Evolutionary conservation across 2,888 invertebrate species (phyloP), one percentile per base, ranked within the genome.

Genomic region (Cyclophora albipunctata): DNA sequence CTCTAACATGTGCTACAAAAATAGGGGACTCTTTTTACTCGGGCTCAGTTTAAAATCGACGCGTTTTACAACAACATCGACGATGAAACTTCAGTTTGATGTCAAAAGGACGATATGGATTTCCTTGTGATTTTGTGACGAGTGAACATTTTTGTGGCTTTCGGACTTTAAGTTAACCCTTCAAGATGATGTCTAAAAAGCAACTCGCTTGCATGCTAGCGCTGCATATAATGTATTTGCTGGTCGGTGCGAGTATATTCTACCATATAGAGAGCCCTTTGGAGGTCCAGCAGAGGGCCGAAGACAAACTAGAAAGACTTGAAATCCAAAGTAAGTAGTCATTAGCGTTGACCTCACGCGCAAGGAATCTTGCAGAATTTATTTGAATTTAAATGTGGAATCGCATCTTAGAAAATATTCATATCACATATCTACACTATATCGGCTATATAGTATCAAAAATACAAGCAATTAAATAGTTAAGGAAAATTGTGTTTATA

Each of bases 231-330:
- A 91, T 92, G 53, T 95, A 95, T 73, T 83, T 95, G 60, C 84
- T 95, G 66, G 90, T 96, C 53, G 96, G 96, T 5, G 96, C 96
- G n/a, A 93, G 92, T 57, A 93, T 96, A 64, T 96, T 96, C 79
- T 94, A 95, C 83, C 92, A 93, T 70, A 93, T 96, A 64, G 96
- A 96, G 84, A 92, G 93, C 67, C 91, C 90, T 40, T 80, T 93
- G 66, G 96, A 96, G 81, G 78, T 90, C 47, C 83, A 90, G 55
- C 87, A 90, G 58, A 89, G 92, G 46, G 84, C 82, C 48, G 83
- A 90, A 62, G 91, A 92, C 51, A 90, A 90, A 64, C 78, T 88
- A 61, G 92, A 93, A 78, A 90, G 93, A 69, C 89, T 90, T 65
- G 91, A 91, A 78, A 93, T 94, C 69, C 91, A 93, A 84, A 92